Evolutionary conservation across 2,797 vertebrate species (phyloP), one percentile per base, ranked within the genome.

Genomic region (Periophthalmus magnuspinnatus): DNA sequence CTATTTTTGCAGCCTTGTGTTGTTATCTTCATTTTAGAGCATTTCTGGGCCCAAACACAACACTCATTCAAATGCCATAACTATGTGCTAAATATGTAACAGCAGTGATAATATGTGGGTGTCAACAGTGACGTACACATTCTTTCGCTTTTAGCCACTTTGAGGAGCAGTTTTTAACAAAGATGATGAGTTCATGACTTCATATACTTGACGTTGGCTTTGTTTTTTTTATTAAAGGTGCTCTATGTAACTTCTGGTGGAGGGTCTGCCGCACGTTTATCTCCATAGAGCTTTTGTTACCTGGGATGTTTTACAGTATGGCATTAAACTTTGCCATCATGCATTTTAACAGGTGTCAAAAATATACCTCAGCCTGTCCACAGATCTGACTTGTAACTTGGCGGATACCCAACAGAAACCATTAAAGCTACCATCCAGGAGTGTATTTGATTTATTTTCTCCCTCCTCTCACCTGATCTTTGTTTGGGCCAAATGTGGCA

Each of bases 1-100:
- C 74, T 89, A 77, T 86, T 85, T 89, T 74, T 81, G 71, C 5
- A 56, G 62, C 62, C 61, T 77, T 72, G 48, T 83, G 84, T 82
- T 69, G 24, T 77, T 77, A 48, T 67, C 21, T 70, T 54, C 47
- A 71, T 57, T 41, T 76, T 78, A 64, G 61, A 72, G 74, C 77
- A 9, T 36, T 22, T 61, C 80, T 60, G 72, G 70, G 59, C 58
- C 77, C 72, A 67, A 56, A 48, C 9, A 50, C 16, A n/a, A 17
- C 45, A 24, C 28, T 36, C 9, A 16, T 60, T 24, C 6, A 32
- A 74, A 75, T 41, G 3, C 32, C 68, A 63, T 64, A 71, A 5
- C 0, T 62, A 33, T 36, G 34, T 68, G 68, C 69, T 70, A 77
- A 68, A 69, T 61, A 79, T 9, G 60, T 54, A 55, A 61, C 48